Evolutionary conservation across 2,797 vertebrate species (phyloP).

Genomic region (Neoniphon sammara): DNA sequence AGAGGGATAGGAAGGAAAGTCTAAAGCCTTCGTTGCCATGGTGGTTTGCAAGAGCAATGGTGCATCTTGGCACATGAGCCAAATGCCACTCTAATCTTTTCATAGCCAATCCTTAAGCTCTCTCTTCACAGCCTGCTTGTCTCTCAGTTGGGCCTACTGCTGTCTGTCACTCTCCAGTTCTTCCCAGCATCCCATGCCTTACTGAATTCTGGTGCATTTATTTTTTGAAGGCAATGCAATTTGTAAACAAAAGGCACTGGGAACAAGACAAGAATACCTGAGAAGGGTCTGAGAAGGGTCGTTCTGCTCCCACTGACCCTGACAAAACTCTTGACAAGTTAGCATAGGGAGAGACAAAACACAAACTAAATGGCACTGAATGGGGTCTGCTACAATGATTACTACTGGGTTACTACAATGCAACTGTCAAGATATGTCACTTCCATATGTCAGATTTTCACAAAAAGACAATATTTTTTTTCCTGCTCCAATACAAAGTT

Average conservation of each 20-base stretch:
- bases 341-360: conserved; percentile 42
- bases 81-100: conserved; percentile 84
- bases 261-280: conserved; percentile 55
- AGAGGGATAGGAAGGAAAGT: conserved; percentile 58
- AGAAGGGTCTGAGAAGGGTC: conserved; percentile 60
- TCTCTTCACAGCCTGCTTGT: conserved; percentile 80
- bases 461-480: too few species aligned
- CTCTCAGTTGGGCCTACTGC: conserved; percentile 74
- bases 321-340: conserved; percentile 61
- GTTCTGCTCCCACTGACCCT: conserved; percentile 62
- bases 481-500: too few species aligned
- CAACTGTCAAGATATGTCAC: too few species aligned
- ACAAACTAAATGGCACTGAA: conserved; percentile 5
- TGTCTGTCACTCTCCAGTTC: conserved; percentile 75
- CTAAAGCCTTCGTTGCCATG: conserved; percentile 80
- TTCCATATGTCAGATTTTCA: too few species aligned
- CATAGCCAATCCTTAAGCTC: conserved; percentile 76
- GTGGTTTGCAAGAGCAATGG: conserved; percentile 68
- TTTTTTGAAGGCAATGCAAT: conserved; percentile 50
- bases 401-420: too few species aligned
- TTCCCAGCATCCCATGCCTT: conserved; percentile 60
- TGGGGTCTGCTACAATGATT: too few species aligned
- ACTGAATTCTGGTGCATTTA: conserved; percentile 56
- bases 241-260: conserved; percentile 65
- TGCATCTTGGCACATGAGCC: conserved; percentile 73